Conservation (phyloP, 2,113 vertebrate genomes). For the Leptocoma aspasia region DNA sequence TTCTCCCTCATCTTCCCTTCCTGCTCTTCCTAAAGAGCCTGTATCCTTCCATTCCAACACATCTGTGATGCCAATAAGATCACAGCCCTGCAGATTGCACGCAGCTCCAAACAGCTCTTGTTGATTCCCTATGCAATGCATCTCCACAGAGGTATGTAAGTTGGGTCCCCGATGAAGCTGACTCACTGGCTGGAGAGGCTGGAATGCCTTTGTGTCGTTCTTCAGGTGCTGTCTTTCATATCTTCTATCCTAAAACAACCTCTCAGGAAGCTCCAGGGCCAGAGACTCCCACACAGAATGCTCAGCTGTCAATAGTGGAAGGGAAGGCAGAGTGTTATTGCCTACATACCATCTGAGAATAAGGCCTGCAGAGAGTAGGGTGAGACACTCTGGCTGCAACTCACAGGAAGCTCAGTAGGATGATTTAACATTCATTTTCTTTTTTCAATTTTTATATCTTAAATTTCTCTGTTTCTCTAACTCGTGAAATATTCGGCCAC, state of each 20-base stretch:
- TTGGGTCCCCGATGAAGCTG: fast-evolving
- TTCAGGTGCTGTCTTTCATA: neutral
- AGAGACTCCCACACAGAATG: neutral
- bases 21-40: neutral
- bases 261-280: neutral
- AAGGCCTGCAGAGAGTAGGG: neutral
- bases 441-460: neutral
- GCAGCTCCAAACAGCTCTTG: neutral
- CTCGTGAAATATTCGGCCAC: neutral
- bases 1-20: neutral
- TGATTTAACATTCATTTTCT: neutral
- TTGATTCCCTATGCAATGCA: neutral
- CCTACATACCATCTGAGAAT: neutral
- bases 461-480: neutral
- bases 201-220: neutral
- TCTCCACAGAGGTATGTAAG: neutral
- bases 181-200: neutral
- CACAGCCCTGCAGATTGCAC: neutral
- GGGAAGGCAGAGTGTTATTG: neutral
- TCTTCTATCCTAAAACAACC: neutral
- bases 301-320: neutral
- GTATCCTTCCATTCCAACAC: neutral
- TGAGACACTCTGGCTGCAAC: neutral
- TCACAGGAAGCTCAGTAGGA: neutral
- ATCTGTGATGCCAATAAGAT: neutral